Evolutionary conservation across 1,140 invertebrate genomes (phyloP).

Genomic region (Drosophila littoralis): DNA sequence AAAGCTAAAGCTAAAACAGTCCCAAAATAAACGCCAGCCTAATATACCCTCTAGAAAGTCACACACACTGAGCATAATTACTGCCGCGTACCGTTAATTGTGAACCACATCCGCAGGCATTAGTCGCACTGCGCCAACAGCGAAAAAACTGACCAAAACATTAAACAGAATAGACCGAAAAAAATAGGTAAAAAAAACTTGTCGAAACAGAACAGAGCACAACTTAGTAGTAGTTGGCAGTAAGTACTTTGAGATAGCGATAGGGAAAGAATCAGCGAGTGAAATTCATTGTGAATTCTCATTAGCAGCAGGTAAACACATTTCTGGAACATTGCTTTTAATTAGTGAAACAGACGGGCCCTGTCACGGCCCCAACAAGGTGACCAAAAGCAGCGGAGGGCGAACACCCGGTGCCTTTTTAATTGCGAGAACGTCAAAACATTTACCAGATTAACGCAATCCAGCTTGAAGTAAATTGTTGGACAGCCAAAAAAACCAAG

Average conservation of each 20-base stretch:
- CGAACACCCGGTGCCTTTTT: conserved; percentile 71
- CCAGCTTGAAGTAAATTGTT: conserved; percentile 71
- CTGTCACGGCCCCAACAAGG: conserved; percentile 67
- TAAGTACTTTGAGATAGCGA: conserved; percentile 24
- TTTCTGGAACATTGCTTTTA: conserved; percentile 82
- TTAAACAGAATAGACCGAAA: conserved; percentile 15
- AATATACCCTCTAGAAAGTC: conserved; percentile 6
- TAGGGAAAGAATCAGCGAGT: conserved; percentile 62
- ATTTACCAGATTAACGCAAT: conserved; percentile 81
- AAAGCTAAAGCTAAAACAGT: no score
- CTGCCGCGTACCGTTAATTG: conserved; percentile 35
- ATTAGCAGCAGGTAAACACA: conserved; percentile 81
- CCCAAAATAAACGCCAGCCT: no score
- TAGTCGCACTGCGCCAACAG: conserved; percentile 63
- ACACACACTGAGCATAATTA: conserved; percentile 25
- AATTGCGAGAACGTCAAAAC: conserved; percentile 79
- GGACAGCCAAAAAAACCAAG: conserved; percentile 31
- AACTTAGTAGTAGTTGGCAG: conserved; percentile 35
- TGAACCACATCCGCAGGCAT: conserved; percentile 49
- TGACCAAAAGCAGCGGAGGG: conserved; percentile 55
- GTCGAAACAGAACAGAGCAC: conserved; percentile 9
- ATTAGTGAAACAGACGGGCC: conserved; percentile 76
- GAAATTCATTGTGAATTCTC: conserved; percentile 81
- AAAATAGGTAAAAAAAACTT: background rate
- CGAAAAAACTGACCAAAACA: conserved; percentile 37